phyloP scores from a whole-genome alignment of 2,113 vertebrate genomes.

The Condylura cristata region DNA sequence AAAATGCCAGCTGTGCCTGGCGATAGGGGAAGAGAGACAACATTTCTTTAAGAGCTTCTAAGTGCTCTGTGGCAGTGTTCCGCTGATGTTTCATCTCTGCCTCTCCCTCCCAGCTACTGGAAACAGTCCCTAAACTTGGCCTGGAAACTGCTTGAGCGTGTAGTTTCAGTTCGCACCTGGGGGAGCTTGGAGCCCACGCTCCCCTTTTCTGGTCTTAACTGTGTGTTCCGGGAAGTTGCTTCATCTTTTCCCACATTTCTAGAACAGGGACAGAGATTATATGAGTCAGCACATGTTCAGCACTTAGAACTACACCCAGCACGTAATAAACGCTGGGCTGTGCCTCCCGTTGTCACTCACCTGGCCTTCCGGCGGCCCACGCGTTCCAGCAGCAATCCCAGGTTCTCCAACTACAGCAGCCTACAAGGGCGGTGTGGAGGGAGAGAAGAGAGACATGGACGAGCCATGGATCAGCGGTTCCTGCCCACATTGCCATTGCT shows the following conservation, averaged over 20 bases:
- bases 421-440: too few species aligned
- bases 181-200: background rate
- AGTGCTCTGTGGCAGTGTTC: background rate
- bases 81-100: background rate
- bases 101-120: background rate
- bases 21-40: background rate
- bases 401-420: too few species aligned
- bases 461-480: too few species aligned
- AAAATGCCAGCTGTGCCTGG: background rate
- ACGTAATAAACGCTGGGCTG: rapidly evolving
- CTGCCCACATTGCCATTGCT: too few species aligned
- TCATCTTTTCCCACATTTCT: background rate
- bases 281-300: background rate
- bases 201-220: rapidly evolving
- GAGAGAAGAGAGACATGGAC: background rate
- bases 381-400: background rate
- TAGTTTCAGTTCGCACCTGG: background rate
- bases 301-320: background rate
- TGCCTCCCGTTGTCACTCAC: background rate
- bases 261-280: background rate
- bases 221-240: background rate
- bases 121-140: background rate
- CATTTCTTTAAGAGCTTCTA: background rate
- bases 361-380: background rate
- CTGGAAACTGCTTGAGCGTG: background rate